Percentiles rank a stretch among this genome's conserved stretches.
These are phyloP conservation scores for Channa striata DNA, from an alignment of 2,797 vertebrate species.

Conservation along the genomic window DNA sequence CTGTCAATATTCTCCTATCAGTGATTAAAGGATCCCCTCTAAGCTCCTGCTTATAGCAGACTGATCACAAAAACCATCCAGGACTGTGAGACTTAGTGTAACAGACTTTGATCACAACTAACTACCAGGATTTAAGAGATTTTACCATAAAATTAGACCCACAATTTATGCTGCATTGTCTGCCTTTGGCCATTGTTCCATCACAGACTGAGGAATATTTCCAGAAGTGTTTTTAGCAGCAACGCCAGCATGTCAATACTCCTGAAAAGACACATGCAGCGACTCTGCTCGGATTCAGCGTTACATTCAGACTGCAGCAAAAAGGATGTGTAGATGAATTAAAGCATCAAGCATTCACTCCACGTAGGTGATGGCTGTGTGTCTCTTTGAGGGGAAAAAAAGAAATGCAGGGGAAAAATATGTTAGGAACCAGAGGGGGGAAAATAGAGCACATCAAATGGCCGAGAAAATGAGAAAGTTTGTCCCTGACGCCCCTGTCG, in stretches of 20 bases:
- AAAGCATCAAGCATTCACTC: constrained; percentile 54
- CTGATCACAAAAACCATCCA: neutral
- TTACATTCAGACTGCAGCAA: constrained; percentile 31
- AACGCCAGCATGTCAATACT: constrained; percentile 13
- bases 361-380: constrained; percentile 50
- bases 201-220: constrained; percentile 39
- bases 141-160: neutral
- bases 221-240: constrained; percentile 10
- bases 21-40: neutral
- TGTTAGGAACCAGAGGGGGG: constrained; percentile 43
- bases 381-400: constrained; percentile 32
- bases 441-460: constrained; percentile 63
- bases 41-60: no score
- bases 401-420: constrained; percentile 13
- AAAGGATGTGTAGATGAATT: constrained; percentile 64
- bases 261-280: constrained; percentile 24
- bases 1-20: neutral
- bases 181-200: constrained; percentile 3
- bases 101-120: neutral
- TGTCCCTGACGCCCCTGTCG: constrained; percentile 64
- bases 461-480: constrained; percentile 67
- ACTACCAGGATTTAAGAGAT: neutral
- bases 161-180: neutral
- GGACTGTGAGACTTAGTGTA: neutral
- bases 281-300: constrained; percentile 29